A percentile compares a stretch with the other conserved stretches of the same genome.
These are phyloP conservation scores for Wasmannia auropunctata DNA, from an alignment of 1,140 invertebrate species.

Conservation along the genomic window DNA sequence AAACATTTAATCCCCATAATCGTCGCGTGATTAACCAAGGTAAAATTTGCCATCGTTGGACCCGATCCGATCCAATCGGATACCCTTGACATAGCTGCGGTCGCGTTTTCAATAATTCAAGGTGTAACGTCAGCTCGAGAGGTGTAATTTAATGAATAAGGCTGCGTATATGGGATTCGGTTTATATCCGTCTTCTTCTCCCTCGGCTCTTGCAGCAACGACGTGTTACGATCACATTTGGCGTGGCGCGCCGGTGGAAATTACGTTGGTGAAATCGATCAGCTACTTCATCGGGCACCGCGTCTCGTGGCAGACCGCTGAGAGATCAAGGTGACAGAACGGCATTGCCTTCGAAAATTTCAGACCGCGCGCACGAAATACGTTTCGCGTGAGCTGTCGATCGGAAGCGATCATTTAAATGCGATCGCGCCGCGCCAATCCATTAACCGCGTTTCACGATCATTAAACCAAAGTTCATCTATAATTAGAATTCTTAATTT, in stretches of 20 bases:
- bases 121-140: not conserved
- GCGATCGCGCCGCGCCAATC: not conserved
- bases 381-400: not conserved
- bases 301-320: not conserved
- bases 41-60: not conserved
- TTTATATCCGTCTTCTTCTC: constrained; percentile 9
- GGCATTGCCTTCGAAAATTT: not conserved
- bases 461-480: not conserved
- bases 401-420: constrained; percentile 13
- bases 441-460: not conserved
- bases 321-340: not conserved
- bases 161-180: not conserved
- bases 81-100: constrained; percentile 32
- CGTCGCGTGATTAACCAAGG: not conserved
- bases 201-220: not conserved
- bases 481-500: not conserved
- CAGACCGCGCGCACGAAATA: not conserved
- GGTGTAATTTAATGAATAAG: constrained; percentile 21
- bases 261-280: constrained; percentile 13
- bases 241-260: not conserved
- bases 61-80: not conserved
- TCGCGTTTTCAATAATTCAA: constrained; percentile 5
- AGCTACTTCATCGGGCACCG: not conserved
- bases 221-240: constrained; percentile 26
- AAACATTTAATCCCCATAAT: not conserved